These are phyloP conservation scores for Corbicula japonica DNA, from an alignment of 2,888 invertebrate genomes.

Conservation along the genomic window DNA sequence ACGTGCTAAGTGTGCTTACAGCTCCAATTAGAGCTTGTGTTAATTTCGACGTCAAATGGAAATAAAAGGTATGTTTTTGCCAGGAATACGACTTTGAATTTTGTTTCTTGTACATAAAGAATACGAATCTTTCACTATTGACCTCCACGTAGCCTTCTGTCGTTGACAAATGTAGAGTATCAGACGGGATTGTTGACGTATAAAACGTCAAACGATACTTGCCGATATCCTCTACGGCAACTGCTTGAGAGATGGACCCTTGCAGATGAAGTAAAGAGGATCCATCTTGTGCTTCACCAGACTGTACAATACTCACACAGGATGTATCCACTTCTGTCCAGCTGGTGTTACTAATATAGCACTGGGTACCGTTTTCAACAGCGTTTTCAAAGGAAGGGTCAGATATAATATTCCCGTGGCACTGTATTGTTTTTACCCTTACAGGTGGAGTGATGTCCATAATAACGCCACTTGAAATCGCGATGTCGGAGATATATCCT, in stretches of 20 bases:
- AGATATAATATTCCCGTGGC: constrained; percentile 23
- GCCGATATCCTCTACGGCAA: too few relatives aligned
- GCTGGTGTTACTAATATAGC: neutral
- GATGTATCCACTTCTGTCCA: constrained; percentile 3
- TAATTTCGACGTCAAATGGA: neutral
- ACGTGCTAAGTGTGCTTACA: neutral
- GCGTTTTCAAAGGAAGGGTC: constrained; percentile 50
- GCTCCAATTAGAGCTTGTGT: neutral
- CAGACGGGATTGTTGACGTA: constrained; percentile 26
- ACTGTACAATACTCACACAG: neutral
- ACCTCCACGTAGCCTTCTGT: constrained; percentile 25
- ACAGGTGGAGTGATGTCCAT: constrained; percentile 50
- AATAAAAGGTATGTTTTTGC: constrained; percentile 47
- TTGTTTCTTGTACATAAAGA: too few relatives aligned
- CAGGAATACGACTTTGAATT: constrained; percentile 4
- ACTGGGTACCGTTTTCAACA: neutral
- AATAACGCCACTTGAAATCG: constrained; percentile 40
- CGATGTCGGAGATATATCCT: constrained; percentile 38
- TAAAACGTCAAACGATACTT: too few relatives aligned
- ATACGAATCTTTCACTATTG: constrained; percentile 6
- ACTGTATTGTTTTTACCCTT: constrained; percentile 8
- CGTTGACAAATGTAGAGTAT: constrained; percentile 7
- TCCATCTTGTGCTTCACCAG: constrained; percentile 4
- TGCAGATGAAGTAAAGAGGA: neutral
- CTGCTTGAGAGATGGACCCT: constrained; percentile 17